Evolutionary conservation across 2,888 invertebrate species (phyloP).

Genomic region (Polietes domitor): DNA sequence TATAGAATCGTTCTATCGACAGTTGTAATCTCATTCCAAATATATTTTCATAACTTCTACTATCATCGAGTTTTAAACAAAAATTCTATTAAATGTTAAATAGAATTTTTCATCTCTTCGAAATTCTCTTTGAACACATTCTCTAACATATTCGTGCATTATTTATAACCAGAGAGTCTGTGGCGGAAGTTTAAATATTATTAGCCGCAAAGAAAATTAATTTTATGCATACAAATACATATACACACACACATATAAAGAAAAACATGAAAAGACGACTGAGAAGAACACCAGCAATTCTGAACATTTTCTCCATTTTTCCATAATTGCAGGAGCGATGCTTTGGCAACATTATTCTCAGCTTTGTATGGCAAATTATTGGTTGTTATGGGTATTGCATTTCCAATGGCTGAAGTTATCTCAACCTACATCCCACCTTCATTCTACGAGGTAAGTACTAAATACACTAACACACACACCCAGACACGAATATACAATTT

Average conservation of each 20-base stretch:
- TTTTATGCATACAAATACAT: conserved; percentile 22
- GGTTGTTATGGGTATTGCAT: conserved; percentile 96
- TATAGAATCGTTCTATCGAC: too few species aligned
- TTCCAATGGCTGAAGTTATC: conserved; percentile 97
- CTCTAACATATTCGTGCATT: neutral
- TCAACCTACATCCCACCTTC: conserved; percentile 96
- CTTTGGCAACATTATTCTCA: conserved; percentile 93
- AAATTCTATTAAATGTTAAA: too few species aligned
- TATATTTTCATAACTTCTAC: too few species aligned
- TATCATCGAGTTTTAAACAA: too few species aligned
- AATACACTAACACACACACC: neutral
- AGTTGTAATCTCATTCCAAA: too few species aligned
- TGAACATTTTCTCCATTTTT: conserved; percentile 29
- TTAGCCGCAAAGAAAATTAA: conserved; percentile 47
- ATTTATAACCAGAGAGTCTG: conserved; percentile 8
- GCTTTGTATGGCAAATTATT: conserved; percentile 96
- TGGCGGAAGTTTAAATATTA: conserved; percentile 13
- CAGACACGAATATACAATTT: neutral
- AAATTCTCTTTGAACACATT: neutral
- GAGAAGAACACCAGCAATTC: neutral
- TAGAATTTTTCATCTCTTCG: too few species aligned
- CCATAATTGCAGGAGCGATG: conserved; percentile 86
- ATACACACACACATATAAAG: too few species aligned
- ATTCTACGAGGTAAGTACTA: conserved; percentile 89
- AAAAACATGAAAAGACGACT: neutral